Evolutionary conservation across 2,797 vertebrate species (phyloP), one percentile per base, ranked within the genome.

Genomic region (Amphiprion clarkii): DNA sequence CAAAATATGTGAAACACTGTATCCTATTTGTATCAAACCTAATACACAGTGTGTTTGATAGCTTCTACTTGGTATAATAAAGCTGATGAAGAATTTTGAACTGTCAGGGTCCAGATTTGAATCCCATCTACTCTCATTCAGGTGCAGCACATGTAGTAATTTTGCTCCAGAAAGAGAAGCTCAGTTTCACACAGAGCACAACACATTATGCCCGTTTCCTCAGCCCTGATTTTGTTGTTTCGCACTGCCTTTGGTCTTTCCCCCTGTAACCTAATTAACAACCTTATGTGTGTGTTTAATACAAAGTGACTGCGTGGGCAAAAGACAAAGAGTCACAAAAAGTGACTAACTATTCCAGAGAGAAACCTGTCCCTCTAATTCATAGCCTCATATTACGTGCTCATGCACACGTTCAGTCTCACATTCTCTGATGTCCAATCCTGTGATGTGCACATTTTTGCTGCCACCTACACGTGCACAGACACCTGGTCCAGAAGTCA

Each of bases 401-500:
- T 56, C 76, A 27, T 54, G 31, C 67, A 65, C 68, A 59, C 60
- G 42, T 79, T 70, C 61, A 48, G 52, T 48, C 58, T 74, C 71
- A 67, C 70, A 57, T 44, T 13, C 19, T 53, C 33, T 33, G 5
- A 19, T 80, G 49, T 54, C 59, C 54, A 62, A 73, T 72, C 54
- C 55, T 70, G 57, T 68, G 59, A 87, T 76, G 74, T 33, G 62
- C 57, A 55, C 52, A 52, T 86, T 84, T 85, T 78, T 33, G 64
- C 74, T 25, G 25, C 78, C 82, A 64, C 76, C 82, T 78, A 85
- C 81, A 83, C 55, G 39, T 57, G 65, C 63, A 60, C 77, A 62
- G 71, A 81, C 69, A 83, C 86, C 79, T 86, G 77, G 73, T 83
- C 64, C 57, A 57, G 4, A 19, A 80, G 75, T 83, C 65, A 61